Percentiles rank a stretch among this genome's conserved stretches.
Conservation (phyloP, 2,888 invertebrate species). For the Rhagophthalmus giganteus region DNA sequence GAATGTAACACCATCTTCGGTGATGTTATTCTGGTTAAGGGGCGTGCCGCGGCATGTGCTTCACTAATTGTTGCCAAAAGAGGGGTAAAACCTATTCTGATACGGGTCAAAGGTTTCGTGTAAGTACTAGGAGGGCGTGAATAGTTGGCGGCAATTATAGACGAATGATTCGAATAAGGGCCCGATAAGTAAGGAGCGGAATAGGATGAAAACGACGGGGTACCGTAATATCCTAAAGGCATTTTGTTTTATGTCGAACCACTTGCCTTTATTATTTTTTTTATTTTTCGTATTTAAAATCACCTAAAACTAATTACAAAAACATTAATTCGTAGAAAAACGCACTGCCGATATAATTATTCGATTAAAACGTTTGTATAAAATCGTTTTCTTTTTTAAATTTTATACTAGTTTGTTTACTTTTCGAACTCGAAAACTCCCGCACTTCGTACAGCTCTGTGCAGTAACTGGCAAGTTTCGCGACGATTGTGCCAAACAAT, state of each 20-base stretch:
- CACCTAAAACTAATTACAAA: neutral
- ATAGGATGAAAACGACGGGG: constrained; percentile 62
- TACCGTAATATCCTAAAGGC: constrained; percentile 55
- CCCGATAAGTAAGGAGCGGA: constrained; percentile 58
- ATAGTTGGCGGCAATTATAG: constrained; percentile 49
- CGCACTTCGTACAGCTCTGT: constrained; percentile 40
- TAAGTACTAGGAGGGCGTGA: constrained; percentile 39
- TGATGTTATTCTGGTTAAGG: constrained; percentile 58
- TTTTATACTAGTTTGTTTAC: too few relatives aligned
- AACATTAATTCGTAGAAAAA: neutral
- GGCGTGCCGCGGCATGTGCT: constrained; percentile 55
- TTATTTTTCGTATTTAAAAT: constrained; percentile 7
- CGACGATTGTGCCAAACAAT: constrained; percentile 48
- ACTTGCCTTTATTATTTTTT: too few relatives aligned
- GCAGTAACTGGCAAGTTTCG: constrained; percentile 47
- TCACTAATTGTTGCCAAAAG: constrained; percentile 75
- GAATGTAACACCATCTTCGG: constrained; percentile 59
- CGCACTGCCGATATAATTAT: too few relatives aligned
- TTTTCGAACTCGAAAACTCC: constrained; percentile 34
- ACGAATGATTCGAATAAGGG: constrained; percentile 61
- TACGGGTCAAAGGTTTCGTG: constrained; percentile 43
- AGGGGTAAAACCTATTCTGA: constrained; percentile 66
- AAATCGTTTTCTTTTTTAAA: too few relatives aligned
- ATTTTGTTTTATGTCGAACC: constrained; percentile 9
- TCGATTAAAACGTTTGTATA: too few relatives aligned